phyloP scores from a whole-genome alignment of 2,113 vertebrate species.

The Trematocara nigrifrons region DNA sequence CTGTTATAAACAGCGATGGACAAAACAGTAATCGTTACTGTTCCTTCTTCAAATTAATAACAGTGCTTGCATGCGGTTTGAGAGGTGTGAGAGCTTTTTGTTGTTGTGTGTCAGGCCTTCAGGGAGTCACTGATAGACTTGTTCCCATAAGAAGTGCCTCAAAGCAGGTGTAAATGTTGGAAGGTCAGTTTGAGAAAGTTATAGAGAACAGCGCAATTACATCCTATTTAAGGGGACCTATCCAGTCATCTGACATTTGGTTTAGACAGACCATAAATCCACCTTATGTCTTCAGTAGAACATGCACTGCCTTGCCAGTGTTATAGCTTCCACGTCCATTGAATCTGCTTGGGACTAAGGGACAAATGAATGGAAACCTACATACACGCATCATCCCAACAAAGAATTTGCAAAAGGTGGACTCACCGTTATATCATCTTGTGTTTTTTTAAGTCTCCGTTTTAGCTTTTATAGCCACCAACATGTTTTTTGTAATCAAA shows the following conservation, averaged over 20 bases:
- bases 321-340: neutral
- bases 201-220: neutral
- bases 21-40: neutral
- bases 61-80: neutral
- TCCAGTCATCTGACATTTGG: neutral
- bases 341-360: neutral
- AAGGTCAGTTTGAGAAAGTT: neutral
- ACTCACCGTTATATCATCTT: neutral
- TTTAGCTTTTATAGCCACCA: neutral
- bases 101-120: neutral
- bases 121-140: neutral
- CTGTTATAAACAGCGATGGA: neutral
- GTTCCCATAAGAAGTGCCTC: neutral
- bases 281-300: neutral
- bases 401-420: neutral
- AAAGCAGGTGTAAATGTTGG: neutral
- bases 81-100: neutral
- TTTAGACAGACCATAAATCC: neutral
- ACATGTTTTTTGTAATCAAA: neutral
- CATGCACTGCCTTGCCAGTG: neutral
- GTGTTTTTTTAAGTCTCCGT: neutral
- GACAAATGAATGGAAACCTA: neutral
- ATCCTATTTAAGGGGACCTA: neutral
- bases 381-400: neutral
- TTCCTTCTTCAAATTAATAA: neutral